Percentiles rank a stretch among this genome's conserved stretches.
phyloP scores from a whole-genome alignment of 2,888 invertebrate genomes.

The Drosophila phalerata region DNA sequence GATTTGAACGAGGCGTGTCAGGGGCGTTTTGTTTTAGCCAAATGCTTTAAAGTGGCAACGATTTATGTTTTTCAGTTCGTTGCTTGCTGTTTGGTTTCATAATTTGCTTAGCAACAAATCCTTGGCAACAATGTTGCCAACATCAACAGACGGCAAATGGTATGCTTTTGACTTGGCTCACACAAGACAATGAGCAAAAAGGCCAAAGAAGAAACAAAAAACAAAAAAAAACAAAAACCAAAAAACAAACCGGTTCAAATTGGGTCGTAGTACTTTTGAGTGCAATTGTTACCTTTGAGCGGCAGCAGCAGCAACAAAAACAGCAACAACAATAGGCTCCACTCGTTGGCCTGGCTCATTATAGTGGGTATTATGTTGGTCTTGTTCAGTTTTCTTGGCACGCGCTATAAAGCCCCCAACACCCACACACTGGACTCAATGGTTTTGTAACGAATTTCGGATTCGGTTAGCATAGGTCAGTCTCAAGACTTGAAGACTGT shows the following conservation, averaged over 20 bases:
- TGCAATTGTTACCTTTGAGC: slow-evolving; percentile 81
- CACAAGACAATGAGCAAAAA: slow-evolving; percentile 49
- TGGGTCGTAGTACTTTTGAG: slow-evolving; percentile 83
- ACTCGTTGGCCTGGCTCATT: slow-evolving; percentile 62
- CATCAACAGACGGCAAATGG: slow-evolving; percentile 30
- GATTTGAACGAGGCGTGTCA: slow-evolving; percentile 51
- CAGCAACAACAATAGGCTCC: slow-evolving; percentile 43
- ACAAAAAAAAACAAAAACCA: slow-evolving; percentile 23
- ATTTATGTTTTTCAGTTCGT: slow-evolving; percentile 25
- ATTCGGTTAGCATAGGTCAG: slow-evolving; percentile 77
- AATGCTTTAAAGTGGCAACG: slow-evolving; percentile 3
- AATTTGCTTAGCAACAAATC: slow-evolving; percentile 69
- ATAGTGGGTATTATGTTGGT: slow-evolving; percentile 67
- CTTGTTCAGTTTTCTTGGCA: slow-evolving; percentile 68
- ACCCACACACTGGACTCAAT: slow-evolving; percentile 27
- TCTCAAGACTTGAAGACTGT: slow-evolving; percentile 25
- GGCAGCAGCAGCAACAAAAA: slow-evolving; percentile 14
- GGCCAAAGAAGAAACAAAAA: slow-evolving; percentile 10
- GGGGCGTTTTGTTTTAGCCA: not conserved
- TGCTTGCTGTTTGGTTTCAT: slow-evolving; percentile 54
- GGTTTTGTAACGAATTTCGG: slow-evolving; percentile 73
- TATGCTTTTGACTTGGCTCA: slow-evolving; percentile 44
- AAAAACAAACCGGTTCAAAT: slow-evolving; percentile 81
- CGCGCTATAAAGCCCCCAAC: slow-evolving; percentile 54
- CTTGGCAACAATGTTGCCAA: slow-evolving; percentile 67